Evolutionary conservation across 2,113 vertebrate species (phyloP).

Genomic region (Cyphomyrus discorhynchus): DNA sequence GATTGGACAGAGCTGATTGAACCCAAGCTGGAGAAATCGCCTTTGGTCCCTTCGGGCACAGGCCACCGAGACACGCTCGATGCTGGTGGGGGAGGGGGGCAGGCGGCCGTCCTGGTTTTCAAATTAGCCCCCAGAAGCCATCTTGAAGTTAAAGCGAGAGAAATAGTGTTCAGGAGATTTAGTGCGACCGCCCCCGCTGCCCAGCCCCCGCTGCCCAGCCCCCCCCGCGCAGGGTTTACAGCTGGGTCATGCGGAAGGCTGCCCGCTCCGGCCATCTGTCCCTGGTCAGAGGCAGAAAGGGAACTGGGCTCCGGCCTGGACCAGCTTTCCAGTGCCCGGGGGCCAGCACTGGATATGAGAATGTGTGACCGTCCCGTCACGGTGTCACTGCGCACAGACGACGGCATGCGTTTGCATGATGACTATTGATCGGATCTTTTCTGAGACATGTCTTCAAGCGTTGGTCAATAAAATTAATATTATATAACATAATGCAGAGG

Average conservation of each 20-base stretch:
- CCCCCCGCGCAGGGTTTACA: constrained; percentile 43
- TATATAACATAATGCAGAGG: not conserved
- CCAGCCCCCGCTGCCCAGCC: too few species aligned
- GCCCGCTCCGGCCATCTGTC: constrained; percentile 59
- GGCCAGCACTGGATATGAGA: not conserved
- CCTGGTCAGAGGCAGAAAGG: constrained; percentile 38
- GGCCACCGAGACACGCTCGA: constrained; percentile 53
- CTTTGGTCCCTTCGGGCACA: constrained; percentile 56
- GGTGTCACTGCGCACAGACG: not conserved
- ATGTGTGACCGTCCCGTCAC: not conserved
- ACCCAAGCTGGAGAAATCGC: constrained; percentile 73
- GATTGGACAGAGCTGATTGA: constrained; percentile 79
- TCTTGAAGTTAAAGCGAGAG: constrained; percentile 20
- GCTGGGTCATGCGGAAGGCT: constrained; percentile 59
- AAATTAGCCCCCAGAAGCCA: constrained; percentile 27
- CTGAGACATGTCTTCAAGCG: not conserved
- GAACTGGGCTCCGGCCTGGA: not conserved
- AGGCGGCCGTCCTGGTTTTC: constrained; percentile 28
- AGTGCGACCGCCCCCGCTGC: constrained; percentile 18
- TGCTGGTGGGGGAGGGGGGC: constrained; percentile 36
- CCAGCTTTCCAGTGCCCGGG: not conserved
- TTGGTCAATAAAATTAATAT: not conserved
- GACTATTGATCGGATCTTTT: not conserved
- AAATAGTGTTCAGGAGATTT: constrained; percentile 25
- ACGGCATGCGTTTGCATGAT: not conserved